Evolutionary conservation across 1,140 invertebrate species (phyloP).

Genomic region (Thaumatotibia leucotreta): DNA sequence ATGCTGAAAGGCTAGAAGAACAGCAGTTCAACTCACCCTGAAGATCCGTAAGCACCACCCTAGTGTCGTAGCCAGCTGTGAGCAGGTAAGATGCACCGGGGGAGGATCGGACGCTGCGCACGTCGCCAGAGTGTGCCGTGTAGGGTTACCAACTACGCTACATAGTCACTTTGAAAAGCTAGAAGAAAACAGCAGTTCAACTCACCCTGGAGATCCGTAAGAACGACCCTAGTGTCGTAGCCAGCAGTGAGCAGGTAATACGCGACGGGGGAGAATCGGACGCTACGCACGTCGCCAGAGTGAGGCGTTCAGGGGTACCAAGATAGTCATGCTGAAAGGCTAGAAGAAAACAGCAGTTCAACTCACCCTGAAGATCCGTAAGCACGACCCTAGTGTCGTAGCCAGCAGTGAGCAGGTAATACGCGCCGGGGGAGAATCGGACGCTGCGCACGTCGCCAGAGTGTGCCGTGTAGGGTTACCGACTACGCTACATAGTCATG

Average conservation of each 20-base stretch:
- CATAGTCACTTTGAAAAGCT: too few species aligned
- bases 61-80: too few species aligned
- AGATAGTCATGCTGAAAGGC: neutral
- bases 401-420: too few species aligned
- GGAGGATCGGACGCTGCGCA: too few species aligned
- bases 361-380: neutral
- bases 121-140: too few species aligned
- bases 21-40: neutral
- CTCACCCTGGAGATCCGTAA: constrained; percentile 96
- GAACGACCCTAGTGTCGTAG: constrained; percentile 95
- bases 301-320: constrained; percentile 96
- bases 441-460: too few species aligned
- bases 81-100: too few species aligned
- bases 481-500: too few species aligned
- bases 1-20: neutral
- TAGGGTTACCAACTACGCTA: too few species aligned
- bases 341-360: neutral
- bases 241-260: constrained; percentile 98
- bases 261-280: constrained; percentile 97
- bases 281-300: constrained; percentile 93
- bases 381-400: neutral
- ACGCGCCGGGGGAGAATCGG: too few species aligned
- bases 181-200: too few species aligned
- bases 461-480: too few species aligned
- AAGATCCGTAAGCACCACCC: neutral